Evolutionary conservation across 1,140 invertebrate species (phyloP).

Genomic region (Wiebesia pumilae): DNA sequence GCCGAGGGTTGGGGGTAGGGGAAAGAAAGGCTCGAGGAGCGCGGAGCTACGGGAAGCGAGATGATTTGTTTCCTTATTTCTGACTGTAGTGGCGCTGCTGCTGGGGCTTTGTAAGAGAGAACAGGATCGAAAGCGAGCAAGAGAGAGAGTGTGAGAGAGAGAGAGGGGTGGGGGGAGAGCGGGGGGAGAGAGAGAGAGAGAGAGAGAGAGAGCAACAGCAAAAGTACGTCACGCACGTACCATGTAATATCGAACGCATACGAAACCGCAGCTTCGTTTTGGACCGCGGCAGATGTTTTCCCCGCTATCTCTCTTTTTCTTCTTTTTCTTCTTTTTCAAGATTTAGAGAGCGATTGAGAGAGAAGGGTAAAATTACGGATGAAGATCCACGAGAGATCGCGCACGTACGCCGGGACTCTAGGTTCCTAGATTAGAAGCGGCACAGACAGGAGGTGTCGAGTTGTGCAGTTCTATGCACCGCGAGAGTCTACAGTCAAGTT

Average conservation of each 20-base stretch:
- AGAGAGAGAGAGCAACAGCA: not conserved
- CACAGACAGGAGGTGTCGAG: slow-evolving; percentile 26
- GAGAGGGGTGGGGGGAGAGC: not conserved
- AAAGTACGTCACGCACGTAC: not conserved
- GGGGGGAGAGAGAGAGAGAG: not conserved
- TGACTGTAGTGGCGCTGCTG: not conserved
- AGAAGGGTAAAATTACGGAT: not conserved
- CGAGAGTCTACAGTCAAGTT: not conserved
- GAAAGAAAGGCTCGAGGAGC: not conserved
- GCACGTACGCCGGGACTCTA: not conserved
- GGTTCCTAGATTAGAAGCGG: slow-evolving; percentile 11
- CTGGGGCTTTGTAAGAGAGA: not conserved
- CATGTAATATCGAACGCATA: not conserved
- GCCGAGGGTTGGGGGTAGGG: not conserved
- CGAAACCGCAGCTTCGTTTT: not conserved
- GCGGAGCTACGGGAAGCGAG: slow-evolving; percentile 1
- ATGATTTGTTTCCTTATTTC: slow-evolving; percentile 41
- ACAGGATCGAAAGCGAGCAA: not conserved
- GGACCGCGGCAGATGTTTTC: slow-evolving; percentile 13
- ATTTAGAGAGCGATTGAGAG: not conserved
- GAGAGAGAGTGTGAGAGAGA: no score
- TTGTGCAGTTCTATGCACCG: not conserved
- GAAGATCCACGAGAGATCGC: not conserved
- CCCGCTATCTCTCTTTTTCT: not conserved
- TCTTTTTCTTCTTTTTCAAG: not conserved